A percentile compares a stretch with the other conserved stretches of the same genome.
phyloP scores from a whole-genome alignment of 1,140 invertebrate genomes.

The Zaprionus taronus region DNA sequence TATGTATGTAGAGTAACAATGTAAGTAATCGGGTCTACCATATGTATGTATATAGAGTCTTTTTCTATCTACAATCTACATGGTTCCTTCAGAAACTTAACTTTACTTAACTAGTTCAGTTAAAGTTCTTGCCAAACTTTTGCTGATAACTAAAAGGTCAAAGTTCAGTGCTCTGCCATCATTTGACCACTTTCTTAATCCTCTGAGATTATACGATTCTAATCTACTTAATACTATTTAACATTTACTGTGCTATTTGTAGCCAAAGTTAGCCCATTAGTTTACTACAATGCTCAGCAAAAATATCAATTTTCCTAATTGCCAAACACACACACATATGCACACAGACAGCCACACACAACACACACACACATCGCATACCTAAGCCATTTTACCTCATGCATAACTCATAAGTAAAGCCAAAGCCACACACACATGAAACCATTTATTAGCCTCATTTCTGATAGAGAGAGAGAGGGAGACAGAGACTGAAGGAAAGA shows the following conservation, averaged over 20 bases:
- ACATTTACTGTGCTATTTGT: conserved; percentile 18
- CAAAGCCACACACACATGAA: conserved; percentile 14
- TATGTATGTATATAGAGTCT: no score
- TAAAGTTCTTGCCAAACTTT: background rate
- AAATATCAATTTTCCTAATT: conserved; percentile 50
- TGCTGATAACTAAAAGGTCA: background rate
- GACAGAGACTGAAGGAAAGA: conserved; percentile 1
- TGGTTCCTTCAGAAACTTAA: no score
- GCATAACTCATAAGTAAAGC: conserved; percentile 68
- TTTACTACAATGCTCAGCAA: conserved; percentile 9
- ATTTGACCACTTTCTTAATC: background rate
- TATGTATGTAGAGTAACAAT: no score
- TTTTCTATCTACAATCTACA: no score
- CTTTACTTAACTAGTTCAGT: background rate
- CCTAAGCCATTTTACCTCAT: conserved; percentile 47
- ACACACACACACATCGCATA: conserved; percentile 4
- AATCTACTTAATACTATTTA: conserved; percentile 17
- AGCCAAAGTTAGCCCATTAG: conserved; percentile 4
- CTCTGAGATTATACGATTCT: background rate
- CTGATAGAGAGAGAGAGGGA: conserved; percentile 10
- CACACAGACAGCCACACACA: no score
- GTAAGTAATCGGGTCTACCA: no score
- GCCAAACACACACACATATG: conserved; percentile 10
- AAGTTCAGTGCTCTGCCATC: background rate
- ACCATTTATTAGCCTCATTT: conserved; percentile 64